Conservation (phyloP, 1,140 invertebrate species). For the Andrena cerasifolii region DNA sequence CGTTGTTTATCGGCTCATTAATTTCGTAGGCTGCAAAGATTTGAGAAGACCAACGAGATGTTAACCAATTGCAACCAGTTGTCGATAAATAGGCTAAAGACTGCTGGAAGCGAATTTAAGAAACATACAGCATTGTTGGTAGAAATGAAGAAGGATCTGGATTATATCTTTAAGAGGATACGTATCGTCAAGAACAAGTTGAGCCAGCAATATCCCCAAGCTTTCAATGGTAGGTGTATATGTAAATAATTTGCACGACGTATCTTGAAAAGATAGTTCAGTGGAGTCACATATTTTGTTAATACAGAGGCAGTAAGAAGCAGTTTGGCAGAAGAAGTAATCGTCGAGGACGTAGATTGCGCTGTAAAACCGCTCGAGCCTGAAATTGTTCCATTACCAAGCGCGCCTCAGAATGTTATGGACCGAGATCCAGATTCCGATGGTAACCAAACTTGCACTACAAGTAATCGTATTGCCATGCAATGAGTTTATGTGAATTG, state of each 20-base stretch:
- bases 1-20: neutral
- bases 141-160: conserved; percentile 90
- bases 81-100: conserved; percentile 90
- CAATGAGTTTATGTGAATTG: conserved; percentile 36
- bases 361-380: conserved; percentile 74
- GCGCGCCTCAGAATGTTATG: conserved; percentile 42
- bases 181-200: conserved; percentile 91
- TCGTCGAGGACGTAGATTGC: conserved; percentile 76
- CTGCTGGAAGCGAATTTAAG: conserved; percentile 92
- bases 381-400: conserved; percentile 72
- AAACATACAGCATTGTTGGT: conserved; percentile 92
- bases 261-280: neutral
- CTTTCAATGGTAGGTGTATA: conserved; percentile 85
- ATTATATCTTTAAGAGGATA: conserved; percentile 90
- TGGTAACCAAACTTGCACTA: conserved; percentile 78
- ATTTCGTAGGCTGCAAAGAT: conserved; percentile 92
- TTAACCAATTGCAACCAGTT: conserved; percentile 96
- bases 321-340: conserved; percentile 85
- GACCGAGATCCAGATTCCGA: conserved; percentile 79
- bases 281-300: neutral
- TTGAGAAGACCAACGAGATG: conserved; percentile 99
- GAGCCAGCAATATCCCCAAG: conserved; percentile 92
- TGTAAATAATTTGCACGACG: neutral
- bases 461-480: conserved; percentile 72
- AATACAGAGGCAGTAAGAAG: conserved; percentile 84